A percentile compares a stretch with the other conserved stretches of the same genome.
Evolutionary conservation across 1,140 invertebrate species (phyloP).

Genomic region (Liolophura sinensis): DNA sequence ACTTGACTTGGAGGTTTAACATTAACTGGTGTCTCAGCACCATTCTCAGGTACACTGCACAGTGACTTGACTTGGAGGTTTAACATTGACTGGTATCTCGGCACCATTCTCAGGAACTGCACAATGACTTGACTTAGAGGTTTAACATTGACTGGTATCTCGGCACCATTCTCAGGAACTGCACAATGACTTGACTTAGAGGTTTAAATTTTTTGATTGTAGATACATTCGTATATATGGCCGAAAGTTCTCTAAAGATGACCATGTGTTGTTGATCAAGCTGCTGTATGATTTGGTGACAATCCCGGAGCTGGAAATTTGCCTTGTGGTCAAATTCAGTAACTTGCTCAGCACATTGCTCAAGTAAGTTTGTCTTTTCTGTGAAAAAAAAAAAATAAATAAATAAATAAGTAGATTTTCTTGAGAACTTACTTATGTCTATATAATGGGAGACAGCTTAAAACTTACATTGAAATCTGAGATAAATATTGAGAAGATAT

Average conservation of each 20-base stretch:
- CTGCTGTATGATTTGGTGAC: slow-evolving; percentile 77
- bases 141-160: background rate
- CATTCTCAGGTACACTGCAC: no score
- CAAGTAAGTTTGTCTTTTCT: slow-evolving; percentile 50
- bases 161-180: no score
- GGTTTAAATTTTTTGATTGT: slow-evolving; percentile 19
- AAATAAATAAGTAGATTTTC: no score
- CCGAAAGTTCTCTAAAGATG: slow-evolving; percentile 84
- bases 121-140: background rate
- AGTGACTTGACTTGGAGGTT: background rate
- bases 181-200: background rate
- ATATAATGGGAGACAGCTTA: no score
- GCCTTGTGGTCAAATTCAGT: slow-evolving; percentile 71
- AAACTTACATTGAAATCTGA: no score
- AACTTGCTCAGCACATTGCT: slow-evolving; percentile 53
- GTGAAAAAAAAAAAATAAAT: background rate
- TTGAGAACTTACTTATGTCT: no score
- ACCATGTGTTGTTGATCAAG: slow-evolving; percentile 87
- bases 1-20: background rate
- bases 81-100: background rate
- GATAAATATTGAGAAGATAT: no score
- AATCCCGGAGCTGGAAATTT: slow-evolving; percentile 76
- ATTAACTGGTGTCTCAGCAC: no score
- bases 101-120: no score
- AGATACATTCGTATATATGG: slow-evolving; percentile 82